These are phyloP conservation scores for Tetranychus piercei DNA, from an alignment of 2,888 invertebrate genomes.

Conservation along the genomic window DNA sequence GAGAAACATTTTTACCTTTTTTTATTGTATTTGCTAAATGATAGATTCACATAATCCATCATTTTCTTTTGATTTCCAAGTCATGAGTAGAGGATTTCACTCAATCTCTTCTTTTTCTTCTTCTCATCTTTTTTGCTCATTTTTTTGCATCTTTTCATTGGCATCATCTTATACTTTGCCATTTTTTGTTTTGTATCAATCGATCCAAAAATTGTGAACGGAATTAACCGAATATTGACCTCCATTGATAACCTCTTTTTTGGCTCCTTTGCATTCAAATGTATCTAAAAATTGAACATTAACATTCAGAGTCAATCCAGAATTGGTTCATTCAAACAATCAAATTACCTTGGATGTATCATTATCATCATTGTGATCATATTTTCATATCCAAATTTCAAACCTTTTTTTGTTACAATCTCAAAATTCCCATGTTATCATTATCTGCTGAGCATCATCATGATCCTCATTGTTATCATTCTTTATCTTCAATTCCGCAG, in stretches of 20 bases:
- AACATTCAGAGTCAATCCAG: no score
- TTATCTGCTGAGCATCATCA: no score
- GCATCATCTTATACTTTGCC: neutral
- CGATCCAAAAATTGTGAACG: neutral
- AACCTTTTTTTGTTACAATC: no score
- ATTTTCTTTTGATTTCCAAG: neutral
- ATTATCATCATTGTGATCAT: no score
- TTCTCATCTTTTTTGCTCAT: neutral
- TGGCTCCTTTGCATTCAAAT: neutral
- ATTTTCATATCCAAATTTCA: no score
- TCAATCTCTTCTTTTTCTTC: neutral
- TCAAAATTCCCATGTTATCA: no score
- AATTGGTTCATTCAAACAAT: no score
- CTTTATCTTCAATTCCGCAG: no score
- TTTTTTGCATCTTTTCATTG: neutral
- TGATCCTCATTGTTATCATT: no score
- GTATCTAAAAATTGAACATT: no score
- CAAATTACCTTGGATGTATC: no score
- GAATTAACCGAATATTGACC: neutral
- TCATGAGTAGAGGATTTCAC: neutral
- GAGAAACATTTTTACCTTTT: neutral
- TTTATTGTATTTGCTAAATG: neutral
- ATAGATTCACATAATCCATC: slow-evolving; percentile 1
- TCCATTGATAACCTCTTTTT: neutral
- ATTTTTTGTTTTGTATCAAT: neutral